Percentiles rank a stretch among this genome's conserved stretches.
Conservation (phyloP, 2,797 vertebrate genomes). For the Channa striata region DNA sequence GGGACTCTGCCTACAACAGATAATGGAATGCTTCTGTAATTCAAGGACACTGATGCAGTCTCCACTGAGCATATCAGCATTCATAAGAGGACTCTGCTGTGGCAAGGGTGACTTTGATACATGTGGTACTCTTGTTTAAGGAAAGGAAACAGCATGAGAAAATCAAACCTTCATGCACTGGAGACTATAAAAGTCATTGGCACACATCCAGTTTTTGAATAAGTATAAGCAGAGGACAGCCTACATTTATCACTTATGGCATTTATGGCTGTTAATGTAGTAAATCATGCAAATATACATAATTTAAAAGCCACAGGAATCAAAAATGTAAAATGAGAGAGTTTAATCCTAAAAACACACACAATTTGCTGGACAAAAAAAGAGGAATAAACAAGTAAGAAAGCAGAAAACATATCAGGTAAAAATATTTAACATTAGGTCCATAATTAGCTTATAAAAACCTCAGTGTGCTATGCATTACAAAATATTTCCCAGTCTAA, state of each 20-base stretch:
- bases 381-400: constrained; percentile 11
- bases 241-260: constrained; percentile 56
- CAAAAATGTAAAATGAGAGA: constrained; percentile 24
- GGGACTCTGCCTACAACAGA: constrained; percentile 53
- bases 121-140: constrained; percentile 72
- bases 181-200: constrained; percentile 64
- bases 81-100: constrained; percentile 65
- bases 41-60: constrained; percentile 72
- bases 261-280: constrained; percentile 56
- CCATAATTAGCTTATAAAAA: constrained; percentile 27
- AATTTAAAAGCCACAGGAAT: constrained; percentile 41
- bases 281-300: constrained; percentile 53
- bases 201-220: constrained; percentile 54
- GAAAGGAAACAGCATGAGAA: constrained; percentile 64
- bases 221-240: constrained; percentile 53
- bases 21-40: constrained; percentile 67
- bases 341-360: constrained; percentile 21
- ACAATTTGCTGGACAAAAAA: constrained; percentile 29
- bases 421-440: constrained; percentile 14
- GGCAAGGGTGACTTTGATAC: constrained; percentile 80
- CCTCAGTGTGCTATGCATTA: constrained; percentile 17
- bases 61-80: constrained; percentile 74
- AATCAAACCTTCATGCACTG: constrained; percentile 67
- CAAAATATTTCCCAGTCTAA: constrained; percentile 42
- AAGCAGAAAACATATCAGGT: constrained; percentile 15